These are phyloP conservation scores for Trochalopteron elliotii DNA, from an alignment of 2,113 vertebrate genomes.

Conservation along the genomic window DNA sequence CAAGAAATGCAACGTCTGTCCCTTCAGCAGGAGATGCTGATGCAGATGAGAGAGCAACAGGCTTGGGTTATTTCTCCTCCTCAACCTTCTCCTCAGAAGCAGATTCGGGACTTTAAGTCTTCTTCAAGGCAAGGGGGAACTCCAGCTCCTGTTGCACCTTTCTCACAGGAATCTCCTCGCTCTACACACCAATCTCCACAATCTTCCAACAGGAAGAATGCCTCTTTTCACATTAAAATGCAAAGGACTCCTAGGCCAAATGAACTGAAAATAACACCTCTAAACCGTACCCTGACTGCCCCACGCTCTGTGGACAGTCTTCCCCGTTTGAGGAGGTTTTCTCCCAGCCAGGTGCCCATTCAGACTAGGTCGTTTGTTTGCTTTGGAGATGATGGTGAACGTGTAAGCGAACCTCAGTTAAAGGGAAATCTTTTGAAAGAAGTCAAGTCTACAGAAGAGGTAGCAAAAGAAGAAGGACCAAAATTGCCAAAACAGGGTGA, in stretches of 20 bases:
- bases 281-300: constrained; percentile 89
- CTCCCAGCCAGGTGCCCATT: constrained; percentile 86
- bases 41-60: constrained; percentile 97
- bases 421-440: constrained; percentile 67
- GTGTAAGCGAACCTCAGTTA: constrained; percentile 37
- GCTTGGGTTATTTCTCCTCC: constrained; percentile 89
- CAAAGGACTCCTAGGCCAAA: constrained; percentile 88
- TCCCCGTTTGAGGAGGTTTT: constrained; percentile 90
- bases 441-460: constrained; percentile 56
- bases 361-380: constrained; percentile 87
- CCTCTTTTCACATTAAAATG: constrained; percentile 86
- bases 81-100: constrained; percentile 88
- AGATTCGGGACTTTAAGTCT: constrained; percentile 76
- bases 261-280: constrained; percentile 91
- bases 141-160: constrained; percentile 72
- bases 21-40: constrained; percentile 95
- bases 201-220: constrained; percentile 84
- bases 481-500: constrained; percentile 21
- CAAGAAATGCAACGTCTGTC: constrained; percentile 95
- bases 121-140: constrained; percentile 80
- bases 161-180: constrained; percentile 82
- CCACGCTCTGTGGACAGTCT: constrained; percentile 95
- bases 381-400: constrained; percentile 83
- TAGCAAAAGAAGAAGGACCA: constrained; percentile 61
- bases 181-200: constrained; percentile 86